Evolutionary conservation across 2,797 vertebrate genomes (phyloP), one percentile per base, ranked within the genome.

Genomic region (Thalassophryne amazonica): DNA sequence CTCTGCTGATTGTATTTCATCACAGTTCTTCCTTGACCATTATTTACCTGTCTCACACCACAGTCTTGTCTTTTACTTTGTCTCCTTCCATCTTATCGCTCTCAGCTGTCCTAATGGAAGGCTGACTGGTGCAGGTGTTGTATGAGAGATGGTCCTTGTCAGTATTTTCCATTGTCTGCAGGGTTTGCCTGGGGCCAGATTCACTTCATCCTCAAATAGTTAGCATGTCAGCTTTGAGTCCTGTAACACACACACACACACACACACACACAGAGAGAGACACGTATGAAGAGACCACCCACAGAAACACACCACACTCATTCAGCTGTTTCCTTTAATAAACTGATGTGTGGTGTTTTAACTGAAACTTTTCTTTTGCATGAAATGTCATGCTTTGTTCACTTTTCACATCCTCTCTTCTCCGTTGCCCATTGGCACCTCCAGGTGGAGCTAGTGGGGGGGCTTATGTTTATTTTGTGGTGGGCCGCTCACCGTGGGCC

Each of bases 71-170:
- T 34, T 60, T 50, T 34, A 6, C 40, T 51, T 37, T 50, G 37
- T 55, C 24, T 52, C 29, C 33, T 31, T 19, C 50, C 31, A 10
- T 64, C 41, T 17, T 29, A 31, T 31, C 14, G 21, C 51, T 58
- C 50, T 68, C 41, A 40, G 30, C 34, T 45, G 35, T 25, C 6
- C 54, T 64, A 59, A 73, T 55, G 40, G 77, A 57, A 65, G 52
- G 20, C 48, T 60, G 60, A 74, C 34, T 60, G 73, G 60, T 68
- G 54, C 53, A 39, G 38, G 47, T 52, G 60, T 48, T 51, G 42
- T 18, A 57, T 12, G 19, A 23, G 19, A 50, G 54, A 46, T 18
- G 30, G 58, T 50, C 48, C 18, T 36, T 59, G 77, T 53, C 62
- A 53, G 66, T 61, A 70, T 43, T 54, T 70, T 61, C 28, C 4